Conservation (phyloP, 2,113 vertebrate genomes). For the Ariopsis seemanni region DNA sequence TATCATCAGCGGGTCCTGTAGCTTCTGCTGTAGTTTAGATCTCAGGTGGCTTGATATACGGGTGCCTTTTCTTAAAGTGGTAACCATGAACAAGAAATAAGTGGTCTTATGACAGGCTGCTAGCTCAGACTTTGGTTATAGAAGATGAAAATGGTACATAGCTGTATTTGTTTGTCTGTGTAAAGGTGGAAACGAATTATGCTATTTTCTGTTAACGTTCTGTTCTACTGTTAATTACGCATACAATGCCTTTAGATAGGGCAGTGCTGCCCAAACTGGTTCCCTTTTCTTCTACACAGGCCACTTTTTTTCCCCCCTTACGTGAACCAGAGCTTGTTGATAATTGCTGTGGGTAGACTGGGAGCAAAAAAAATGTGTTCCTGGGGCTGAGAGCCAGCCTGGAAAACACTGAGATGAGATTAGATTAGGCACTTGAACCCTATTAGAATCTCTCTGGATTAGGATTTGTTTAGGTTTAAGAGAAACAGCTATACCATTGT, state of each 20-base stretch:
- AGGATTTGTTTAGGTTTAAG: slow-evolving; percentile 20
- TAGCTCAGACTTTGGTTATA: not conserved
- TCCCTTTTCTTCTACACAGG: not conserved
- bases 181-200: not conserved
- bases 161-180: not conserved
- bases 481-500: slow-evolving; percentile 28
- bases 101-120: not conserved
- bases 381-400: not conserved
- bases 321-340: not conserved
- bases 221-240: not conserved
- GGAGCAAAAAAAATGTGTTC: not conserved
- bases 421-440: not conserved
- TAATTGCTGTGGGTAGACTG: not conserved
- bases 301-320: not conserved
- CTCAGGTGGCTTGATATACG: not conserved
- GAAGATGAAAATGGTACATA: not conserved
- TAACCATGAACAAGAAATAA: not conserved
- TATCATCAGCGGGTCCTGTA: not conserved
- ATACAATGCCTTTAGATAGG: not conserved
- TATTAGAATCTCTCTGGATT: slow-evolving; percentile 18
- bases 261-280: not conserved
- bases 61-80: not conserved
- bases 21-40: slow-evolving; percentile 1
- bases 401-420: slow-evolving; percentile 3
- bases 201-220: not conserved